A percentile compares a stretch with the other conserved stretches of the same genome.
These are phyloP conservation scores for Drosophila algonquin DNA, from an alignment of 2,888 invertebrate genomes.

Conservation along the genomic window DNA sequence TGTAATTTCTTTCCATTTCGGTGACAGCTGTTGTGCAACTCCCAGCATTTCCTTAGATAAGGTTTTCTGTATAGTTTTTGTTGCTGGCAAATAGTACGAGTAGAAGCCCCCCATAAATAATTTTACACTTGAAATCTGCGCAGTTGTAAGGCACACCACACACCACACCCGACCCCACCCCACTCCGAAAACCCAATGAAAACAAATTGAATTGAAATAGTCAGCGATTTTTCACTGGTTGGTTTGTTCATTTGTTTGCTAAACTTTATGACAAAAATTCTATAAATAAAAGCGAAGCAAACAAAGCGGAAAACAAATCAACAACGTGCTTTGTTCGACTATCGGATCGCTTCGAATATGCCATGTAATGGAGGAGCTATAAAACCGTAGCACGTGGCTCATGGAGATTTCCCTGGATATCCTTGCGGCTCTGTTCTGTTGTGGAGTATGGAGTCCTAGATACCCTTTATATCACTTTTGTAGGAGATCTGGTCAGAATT, in stretches of 20 bases:
- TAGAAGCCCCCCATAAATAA: conserved; percentile 18
- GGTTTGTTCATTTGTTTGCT: conserved; percentile 62
- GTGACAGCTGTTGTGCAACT: conserved; percentile 16
- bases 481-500: too few relatives aligned
- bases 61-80: conserved; percentile 5
- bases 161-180: background rate
- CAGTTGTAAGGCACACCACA: conserved; percentile 61
- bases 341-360: conserved; percentile 17
- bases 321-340: conserved; percentile 28
- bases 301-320: conserved; percentile 28
- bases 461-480: too few relatives aligned
- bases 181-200: conserved; percentile 20
- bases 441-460: too few relatives aligned
- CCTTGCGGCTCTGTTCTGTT: background rate
- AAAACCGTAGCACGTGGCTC: conserved; percentile 7
- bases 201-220: conserved; percentile 49
- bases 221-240: conserved; percentile 59
- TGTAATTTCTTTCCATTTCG: conserved; percentile 15
- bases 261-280: conserved; percentile 75
- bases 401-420: background rate
- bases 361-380: conserved; percentile 5
- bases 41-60: conserved; percentile 24
- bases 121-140: conserved; percentile 45
- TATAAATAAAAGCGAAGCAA: conserved; percentile 64
- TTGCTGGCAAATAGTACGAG: conserved; percentile 22